These are phyloP conservation scores for Netta rufina DNA, from an alignment of 2,797 vertebrate species.

Conservation along the genomic window DNA sequence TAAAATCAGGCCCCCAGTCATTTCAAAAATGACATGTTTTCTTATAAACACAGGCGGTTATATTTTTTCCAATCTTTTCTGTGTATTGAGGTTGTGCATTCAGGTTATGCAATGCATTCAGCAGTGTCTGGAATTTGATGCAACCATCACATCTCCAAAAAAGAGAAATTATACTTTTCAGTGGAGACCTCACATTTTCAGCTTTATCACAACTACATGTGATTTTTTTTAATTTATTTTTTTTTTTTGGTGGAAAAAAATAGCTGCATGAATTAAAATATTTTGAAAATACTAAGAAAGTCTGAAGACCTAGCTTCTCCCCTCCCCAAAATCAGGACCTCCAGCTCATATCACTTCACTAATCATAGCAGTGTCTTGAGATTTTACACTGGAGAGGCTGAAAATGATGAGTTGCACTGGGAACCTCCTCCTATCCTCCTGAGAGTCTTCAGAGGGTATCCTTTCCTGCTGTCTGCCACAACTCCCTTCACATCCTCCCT, in stretches of 20 bases:
- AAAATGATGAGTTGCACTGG: background rate
- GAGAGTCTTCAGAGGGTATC: background rate
- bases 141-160: background rate
- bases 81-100: background rate
- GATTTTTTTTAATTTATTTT: background rate
- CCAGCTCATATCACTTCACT: background rate
- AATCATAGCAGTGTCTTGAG: background rate
- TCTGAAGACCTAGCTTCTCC: background rate
- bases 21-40: background rate
- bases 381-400: background rate
- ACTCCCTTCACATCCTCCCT: background rate
- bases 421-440: background rate
- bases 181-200: background rate
- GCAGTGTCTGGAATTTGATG: background rate
- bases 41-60: background rate
- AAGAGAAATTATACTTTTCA: background rate
- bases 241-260: background rate
- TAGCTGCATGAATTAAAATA: background rate
- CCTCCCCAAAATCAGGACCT: background rate
- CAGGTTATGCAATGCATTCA: background rate
- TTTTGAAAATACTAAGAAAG: background rate
- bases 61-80: background rate
- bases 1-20: background rate
- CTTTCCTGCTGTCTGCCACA: background rate
- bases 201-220: background rate